Conservation (phyloP, 2,888 invertebrate genomes). For the Lamellibrachia satsuma region DNA sequence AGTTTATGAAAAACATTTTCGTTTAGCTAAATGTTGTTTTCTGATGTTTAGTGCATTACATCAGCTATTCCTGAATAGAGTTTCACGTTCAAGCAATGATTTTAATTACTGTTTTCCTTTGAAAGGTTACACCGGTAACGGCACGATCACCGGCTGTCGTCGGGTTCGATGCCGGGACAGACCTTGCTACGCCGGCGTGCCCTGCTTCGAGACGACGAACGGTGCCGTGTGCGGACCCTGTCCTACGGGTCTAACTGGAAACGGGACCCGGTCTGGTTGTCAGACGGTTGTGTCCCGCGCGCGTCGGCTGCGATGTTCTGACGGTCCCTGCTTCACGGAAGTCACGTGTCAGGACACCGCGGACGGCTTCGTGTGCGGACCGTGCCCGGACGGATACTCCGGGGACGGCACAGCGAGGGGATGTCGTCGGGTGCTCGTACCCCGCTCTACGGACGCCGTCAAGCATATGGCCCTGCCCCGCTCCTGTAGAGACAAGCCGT, state of each 20-base stretch:
- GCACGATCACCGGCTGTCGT: constrained; percentile 26
- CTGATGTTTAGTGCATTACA: too few relatives aligned
- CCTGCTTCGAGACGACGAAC: constrained; percentile 40
- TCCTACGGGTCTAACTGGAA: constrained; percentile 77
- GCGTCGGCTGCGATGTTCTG: constrained; percentile 32
- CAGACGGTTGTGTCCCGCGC: neutral
- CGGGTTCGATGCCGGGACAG: constrained; percentile 73
- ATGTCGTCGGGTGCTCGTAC: neutral
- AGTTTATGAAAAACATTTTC: too few relatives aligned
- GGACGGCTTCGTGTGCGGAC: constrained; percentile 75
- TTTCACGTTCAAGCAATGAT: too few relatives aligned
- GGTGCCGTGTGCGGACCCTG: constrained; percentile 76
- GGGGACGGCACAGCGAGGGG: constrained; percentile 74
- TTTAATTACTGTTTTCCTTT: too few relatives aligned
- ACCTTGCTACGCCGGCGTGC: constrained; percentile 75
- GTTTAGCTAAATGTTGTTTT: too few relatives aligned
- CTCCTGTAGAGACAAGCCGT: constrained; percentile 36
- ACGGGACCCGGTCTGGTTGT: constrained; percentile 73
- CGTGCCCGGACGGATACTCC: constrained; percentile 77
- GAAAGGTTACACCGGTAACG: constrained; percentile 28
- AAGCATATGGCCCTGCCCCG: neutral
- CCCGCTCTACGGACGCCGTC: neutral
- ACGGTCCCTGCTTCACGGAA: constrained; percentile 42
- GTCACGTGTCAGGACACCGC: constrained; percentile 33
- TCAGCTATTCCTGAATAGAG: too few relatives aligned